These are phyloP conservation scores for Priocnemis perturbator DNA, from an alignment of 2,888 invertebrate genomes.

Conservation along the genomic window DNA sequence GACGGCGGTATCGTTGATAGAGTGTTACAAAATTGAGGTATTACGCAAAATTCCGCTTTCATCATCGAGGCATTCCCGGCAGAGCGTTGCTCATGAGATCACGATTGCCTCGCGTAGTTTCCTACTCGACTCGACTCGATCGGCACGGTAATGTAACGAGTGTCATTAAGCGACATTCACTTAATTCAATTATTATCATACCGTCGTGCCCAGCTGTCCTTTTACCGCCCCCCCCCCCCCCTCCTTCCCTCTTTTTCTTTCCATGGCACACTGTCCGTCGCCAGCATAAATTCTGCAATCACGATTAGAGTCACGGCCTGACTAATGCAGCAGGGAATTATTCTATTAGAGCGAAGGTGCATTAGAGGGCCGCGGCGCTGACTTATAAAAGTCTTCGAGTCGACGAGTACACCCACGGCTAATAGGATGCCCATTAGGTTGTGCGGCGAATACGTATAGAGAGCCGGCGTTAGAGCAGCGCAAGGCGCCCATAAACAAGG, in stretches of 20 bases:
- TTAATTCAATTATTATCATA: slow-evolving; percentile 58
- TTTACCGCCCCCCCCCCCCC: slow-evolving; percentile 13
- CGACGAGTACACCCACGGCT: slow-evolving; percentile 42
- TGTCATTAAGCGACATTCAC: slow-evolving; percentile 56
- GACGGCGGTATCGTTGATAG: no score
- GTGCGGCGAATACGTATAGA: slow-evolving; percentile 34
- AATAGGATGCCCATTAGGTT: slow-evolving; percentile 53
- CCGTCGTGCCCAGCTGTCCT: slow-evolving; percentile 21
- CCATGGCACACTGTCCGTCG: background rate
- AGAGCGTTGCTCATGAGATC: slow-evolving; percentile 31
- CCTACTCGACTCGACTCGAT: slow-evolving; percentile 35
- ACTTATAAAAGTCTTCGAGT: slow-evolving; percentile 43
- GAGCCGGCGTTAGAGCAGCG: slow-evolving; percentile 12
- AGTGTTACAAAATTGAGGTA: slow-evolving; percentile 4
- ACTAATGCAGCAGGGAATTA: slow-evolving; percentile 55
- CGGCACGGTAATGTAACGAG: slow-evolving; percentile 48
- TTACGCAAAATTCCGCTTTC: slow-evolving; percentile 8
- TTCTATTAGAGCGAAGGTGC: slow-evolving; percentile 54
- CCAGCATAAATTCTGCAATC: slow-evolving; percentile 51
- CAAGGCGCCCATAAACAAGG: slow-evolving; percentile 41
- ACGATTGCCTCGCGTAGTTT: slow-evolving; percentile 42
- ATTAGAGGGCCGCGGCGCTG: slow-evolving; percentile 41
- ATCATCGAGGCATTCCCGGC: slow-evolving; percentile 3
- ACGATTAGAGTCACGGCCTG: slow-evolving; percentile 51
- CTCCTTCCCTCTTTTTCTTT: slow-evolving; percentile 16